phyloP scores from a whole-genome alignment of 2,797 vertebrate genomes.

The Pangasius djambal region DNA sequence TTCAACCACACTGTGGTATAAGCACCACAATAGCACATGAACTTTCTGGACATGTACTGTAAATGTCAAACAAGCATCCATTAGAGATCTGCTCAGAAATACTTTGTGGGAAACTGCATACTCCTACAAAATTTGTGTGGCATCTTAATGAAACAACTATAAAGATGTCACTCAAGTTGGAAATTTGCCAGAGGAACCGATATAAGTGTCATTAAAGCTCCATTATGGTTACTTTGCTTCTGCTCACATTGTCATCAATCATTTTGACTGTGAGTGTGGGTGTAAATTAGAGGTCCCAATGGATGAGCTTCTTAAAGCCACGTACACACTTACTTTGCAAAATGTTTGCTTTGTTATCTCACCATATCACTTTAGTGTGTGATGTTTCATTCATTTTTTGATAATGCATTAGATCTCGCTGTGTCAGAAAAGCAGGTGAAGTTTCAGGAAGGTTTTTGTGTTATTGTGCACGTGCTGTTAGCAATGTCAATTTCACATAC shows the following conservation, averaged over 20 bases:
- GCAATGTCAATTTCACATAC: constrained; percentile 51
- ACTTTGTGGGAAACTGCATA: constrained; percentile 36
- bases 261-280: constrained; percentile 46
- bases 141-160: constrained; percentile 46
- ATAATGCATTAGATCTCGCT: neutral
- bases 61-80: constrained; percentile 35
- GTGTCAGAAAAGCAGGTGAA: neutral
- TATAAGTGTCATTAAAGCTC: constrained; percentile 58
- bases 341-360: constrained; percentile 5
- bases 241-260: constrained; percentile 50
- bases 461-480: constrained; percentile 45
- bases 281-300: constrained; percentile 59
- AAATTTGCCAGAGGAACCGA: constrained; percentile 47
- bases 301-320: constrained; percentile 29
- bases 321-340: constrained; percentile 21
- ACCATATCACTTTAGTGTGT: neutral
- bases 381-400: constrained; percentile 4
- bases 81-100: constrained; percentile 46
- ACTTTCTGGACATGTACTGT: neutral
- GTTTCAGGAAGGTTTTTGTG: neutral
- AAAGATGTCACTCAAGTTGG: constrained; percentile 48
- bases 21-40: constrained; percentile 19
- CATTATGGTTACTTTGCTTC: constrained; percentile 60
- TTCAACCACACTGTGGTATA: neutral
- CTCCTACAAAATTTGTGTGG: constrained; percentile 31